phyloP scores from a whole-genome alignment of 2,797 vertebrate genomes.

The Etheostoma perlongum region DNA sequence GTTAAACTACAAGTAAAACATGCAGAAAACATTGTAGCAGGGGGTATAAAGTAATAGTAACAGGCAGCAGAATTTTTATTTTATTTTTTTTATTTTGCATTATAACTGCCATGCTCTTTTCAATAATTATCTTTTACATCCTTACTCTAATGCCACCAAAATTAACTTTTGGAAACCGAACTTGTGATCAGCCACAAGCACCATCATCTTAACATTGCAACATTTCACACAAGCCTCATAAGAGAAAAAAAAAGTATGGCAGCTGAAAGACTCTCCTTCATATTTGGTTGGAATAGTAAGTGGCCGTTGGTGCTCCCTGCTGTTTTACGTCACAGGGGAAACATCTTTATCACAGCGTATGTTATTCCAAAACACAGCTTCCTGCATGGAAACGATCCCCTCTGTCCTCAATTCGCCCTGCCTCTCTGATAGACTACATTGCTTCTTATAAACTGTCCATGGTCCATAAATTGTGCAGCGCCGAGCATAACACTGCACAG shows the following conservation, averaged over 20 bases:
- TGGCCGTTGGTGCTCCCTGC: constrained; percentile 92
- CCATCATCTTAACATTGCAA: constrained; percentile 31
- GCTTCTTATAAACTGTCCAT: constrained; percentile 97
- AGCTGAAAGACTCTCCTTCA: constrained; percentile 86
- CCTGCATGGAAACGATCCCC: constrained; percentile 89
- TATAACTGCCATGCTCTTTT: constrained; percentile 20
- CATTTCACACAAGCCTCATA: constrained; percentile 33
- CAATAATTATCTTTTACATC: constrained; percentile 23
- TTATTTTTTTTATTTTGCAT: not conserved
- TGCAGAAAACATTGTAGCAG: not conserved
- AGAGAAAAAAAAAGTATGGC: constrained; percentile 35
- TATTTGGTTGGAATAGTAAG: constrained; percentile 88
- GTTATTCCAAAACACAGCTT: constrained; percentile 96
- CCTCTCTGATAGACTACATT: constrained; percentile 93
- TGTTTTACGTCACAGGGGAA: constrained; percentile 93
- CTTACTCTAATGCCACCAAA: constrained; percentile 30
- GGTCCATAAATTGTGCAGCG: constrained; percentile 95
- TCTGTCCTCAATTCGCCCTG: constrained; percentile 91
- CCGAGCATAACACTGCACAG: constrained; percentile 89
- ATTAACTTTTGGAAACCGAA: constrained; percentile 35
- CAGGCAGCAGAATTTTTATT: not conserved
- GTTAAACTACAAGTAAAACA: not conserved
- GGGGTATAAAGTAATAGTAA: not conserved
- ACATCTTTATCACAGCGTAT: constrained; percentile 94
- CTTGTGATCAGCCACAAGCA: constrained; percentile 23